A percentile compares a stretch with the other conserved stretches of the same genome.
These are phyloP conservation scores for Odocoileus hemionus DNA, from an alignment of 2,113 vertebrate species.

Conservation along the genomic window DNA sequence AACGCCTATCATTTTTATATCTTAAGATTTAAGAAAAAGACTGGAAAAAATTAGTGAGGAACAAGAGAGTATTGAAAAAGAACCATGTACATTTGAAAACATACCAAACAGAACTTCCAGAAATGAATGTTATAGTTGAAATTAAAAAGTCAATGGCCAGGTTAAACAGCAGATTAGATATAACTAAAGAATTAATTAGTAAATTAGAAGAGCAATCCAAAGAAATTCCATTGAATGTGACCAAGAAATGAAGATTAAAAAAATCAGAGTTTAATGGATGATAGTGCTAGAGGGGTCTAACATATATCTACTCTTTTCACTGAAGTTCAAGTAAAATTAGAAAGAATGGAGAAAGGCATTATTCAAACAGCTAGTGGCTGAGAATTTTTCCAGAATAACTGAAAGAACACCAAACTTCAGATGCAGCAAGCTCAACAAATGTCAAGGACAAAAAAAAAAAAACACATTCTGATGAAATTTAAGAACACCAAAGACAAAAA, in stretches of 20 bases:
- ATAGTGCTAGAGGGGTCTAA: not conserved
- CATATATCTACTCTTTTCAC: not conserved
- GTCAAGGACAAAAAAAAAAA: not conserved
- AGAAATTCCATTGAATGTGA: not conserved
- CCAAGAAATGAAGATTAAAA: not conserved
- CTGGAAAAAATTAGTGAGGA: not conserved
- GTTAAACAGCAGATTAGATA: slow-evolving; percentile 19
- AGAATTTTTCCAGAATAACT: slow-evolving; percentile 1
- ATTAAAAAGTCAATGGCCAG: not conserved
- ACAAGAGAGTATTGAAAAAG: not conserved
- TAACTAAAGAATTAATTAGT: not conserved
- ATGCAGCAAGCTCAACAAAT: slow-evolving; percentile 8
- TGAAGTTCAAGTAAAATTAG: not conserved
- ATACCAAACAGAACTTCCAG: not conserved
- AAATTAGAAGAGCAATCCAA: not conserved
- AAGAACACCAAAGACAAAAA: not conserved
- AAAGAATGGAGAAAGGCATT: not conserved
- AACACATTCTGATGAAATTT: not conserved
- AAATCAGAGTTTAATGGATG: not conserved
- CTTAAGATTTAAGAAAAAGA: not conserved
- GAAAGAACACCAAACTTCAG: not conserved
- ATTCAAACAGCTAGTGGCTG: not conserved
- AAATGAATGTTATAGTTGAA: slow-evolving; percentile 1
- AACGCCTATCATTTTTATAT: not conserved
- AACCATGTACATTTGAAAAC: not conserved